Base-by-base conservation (phyloP, 2,113 vertebrate genomes). In the Oxygymnocypris stewartii region DNA sequence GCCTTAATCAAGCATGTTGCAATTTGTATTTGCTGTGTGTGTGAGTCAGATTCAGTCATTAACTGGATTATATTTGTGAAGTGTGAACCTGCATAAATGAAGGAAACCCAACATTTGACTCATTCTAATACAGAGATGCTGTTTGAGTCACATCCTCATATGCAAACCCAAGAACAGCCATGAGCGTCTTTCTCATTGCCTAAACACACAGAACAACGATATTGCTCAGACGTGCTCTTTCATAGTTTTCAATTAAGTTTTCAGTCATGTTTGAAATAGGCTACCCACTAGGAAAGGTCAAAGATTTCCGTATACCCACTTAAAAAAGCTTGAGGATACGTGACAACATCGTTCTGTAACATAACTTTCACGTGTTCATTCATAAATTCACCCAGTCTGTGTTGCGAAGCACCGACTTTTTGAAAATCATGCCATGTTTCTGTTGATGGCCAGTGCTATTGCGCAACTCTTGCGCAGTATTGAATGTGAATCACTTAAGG, bases 101-200 rank as follows among this genome's bases (percentile, higher is more conserved):
- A 80, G 79, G 13, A 80, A 63, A 63, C 20, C 6, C 37, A 40
- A 13, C 10, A 44, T 40, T 25, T 59, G 61, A 69, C 76, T 42
- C 67, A 51, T 57, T 51, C 18, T 18, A 77, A 81, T 67, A n/a
- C 12, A 40, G 37, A 79, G 67, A 71, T 4, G 4, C n/a, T 2
- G 37, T 16, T 84, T 85, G 59, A 82, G 82, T 87, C 71, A 76
- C 65, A 87, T 79, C 65, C 85, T 63, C 69, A 79, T 51, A 16
- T 47, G 31, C 44, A 71, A 47, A 83, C 9, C 16, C 28, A 13
- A 42, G n/a, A 14, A 67, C 86, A 76, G 44, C 11, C 42, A n/a
- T 40, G 40, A 65, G 59, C 67, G 57, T 71, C 1, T 79, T 59
- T 49, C 49, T 71, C 47, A 77, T 63, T 84, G 10, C 49, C 51